Evolutionary conservation across 35 echinoderm and acorn worm species (phyloP).

Genomic region (Strongylocentrotus purpuratus): DNA sequence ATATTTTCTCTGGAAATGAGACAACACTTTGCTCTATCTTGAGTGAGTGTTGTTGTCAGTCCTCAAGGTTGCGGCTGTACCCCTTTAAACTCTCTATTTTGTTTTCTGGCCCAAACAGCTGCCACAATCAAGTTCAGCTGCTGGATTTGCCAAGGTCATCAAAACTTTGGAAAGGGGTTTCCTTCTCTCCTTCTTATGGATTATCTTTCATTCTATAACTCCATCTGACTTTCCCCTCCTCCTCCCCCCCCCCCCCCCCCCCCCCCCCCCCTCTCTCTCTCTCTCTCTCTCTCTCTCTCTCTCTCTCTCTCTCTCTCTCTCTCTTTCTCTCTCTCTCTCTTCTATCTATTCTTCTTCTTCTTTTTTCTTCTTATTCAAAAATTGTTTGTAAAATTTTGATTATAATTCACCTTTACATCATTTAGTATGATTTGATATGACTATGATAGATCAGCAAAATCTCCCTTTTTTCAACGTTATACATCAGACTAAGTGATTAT

Average conservation of each 20-base stretch:
- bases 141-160: neutral
- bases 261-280: neutral
- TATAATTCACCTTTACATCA: neutral
- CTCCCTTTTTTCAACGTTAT: neutral
- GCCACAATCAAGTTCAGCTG: neutral
- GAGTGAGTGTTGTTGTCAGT: neutral
- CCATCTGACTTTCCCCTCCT: too few species aligned
- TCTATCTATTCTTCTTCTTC: neutral
- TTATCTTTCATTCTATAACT: too few species aligned
- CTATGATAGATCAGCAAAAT: neutral
- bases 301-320: too few species aligned
- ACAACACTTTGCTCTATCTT: neutral
- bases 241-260: too few species aligned
- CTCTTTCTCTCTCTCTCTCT: too few species aligned
- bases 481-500: neutral
- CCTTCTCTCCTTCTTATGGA: too few species aligned
- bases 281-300: neutral
- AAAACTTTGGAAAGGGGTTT: neutral
- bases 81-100: slow-evolving; percentile 16
- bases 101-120: neutral
- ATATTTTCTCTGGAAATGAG: neutral
- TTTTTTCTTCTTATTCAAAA: neutral
- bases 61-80: neutral
- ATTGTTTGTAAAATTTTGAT: neutral
- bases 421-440: neutral